These are phyloP conservation scores for Samia ricini DNA, from an alignment of 1,140 invertebrate species.

Conservation along the genomic window DNA sequence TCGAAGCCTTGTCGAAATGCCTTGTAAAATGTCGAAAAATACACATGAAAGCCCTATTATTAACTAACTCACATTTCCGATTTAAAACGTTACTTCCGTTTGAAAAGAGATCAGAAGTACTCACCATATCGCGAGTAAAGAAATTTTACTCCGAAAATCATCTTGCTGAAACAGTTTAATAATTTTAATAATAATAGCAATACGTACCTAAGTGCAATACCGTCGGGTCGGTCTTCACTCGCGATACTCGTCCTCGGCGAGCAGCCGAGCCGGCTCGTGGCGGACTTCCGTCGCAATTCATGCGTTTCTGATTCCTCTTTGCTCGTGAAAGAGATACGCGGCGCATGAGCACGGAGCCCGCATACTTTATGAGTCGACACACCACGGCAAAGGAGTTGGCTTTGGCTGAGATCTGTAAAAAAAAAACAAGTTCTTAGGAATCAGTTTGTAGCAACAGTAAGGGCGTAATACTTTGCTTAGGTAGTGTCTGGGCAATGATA, in stretches of 20 bases:
- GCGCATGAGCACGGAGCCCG: constrained; percentile 61
- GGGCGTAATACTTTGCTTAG: too few species aligned
- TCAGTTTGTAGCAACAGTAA: neutral
- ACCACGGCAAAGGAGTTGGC: constrained; percentile 56
- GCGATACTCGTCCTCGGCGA: constrained; percentile 56
- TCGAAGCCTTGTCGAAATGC: too few species aligned
- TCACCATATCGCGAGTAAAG: too few species aligned
- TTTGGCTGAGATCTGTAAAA: constrained; percentile 61
- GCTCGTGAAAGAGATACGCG: constrained; percentile 73
- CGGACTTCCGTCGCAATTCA: constrained; percentile 79
- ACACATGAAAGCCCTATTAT: too few species aligned
- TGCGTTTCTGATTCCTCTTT: constrained; percentile 70
- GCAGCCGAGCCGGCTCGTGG: constrained; percentile 77
- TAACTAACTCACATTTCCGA: too few species aligned
- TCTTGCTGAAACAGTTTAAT: neutral
- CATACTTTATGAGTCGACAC: constrained; percentile 58
- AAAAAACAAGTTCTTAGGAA: constrained; percentile 10
- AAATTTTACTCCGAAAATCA: neutral
- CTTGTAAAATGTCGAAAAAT: too few species aligned
- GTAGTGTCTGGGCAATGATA: too few species aligned
- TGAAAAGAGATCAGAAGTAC: too few species aligned
- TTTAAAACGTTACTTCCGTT: too few species aligned
- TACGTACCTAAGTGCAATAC: constrained; percentile 65
- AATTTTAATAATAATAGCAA: neutral
- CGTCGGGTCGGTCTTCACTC: constrained; percentile 48